phyloP scores from a whole-genome alignment of 2,888 invertebrate genomes.

The Apotomis turbidana region DNA sequence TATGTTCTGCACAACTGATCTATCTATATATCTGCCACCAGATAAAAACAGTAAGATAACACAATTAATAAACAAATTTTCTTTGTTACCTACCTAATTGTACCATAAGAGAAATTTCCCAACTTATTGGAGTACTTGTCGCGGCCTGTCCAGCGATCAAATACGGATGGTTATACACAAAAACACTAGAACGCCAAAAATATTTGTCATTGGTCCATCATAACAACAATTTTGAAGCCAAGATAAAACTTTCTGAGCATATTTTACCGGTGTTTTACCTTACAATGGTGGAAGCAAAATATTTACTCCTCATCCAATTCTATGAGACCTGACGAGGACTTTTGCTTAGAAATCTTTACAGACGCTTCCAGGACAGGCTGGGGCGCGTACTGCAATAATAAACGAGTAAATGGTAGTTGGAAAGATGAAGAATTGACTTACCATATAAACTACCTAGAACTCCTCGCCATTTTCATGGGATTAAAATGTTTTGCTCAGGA shows the following conservation, averaged over 20 bases:
- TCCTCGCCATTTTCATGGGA: constrained; percentile 13
- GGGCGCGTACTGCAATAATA: constrained; percentile 19
- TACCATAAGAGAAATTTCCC: constrained; percentile 35
- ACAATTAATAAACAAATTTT: constrained; percentile 27
- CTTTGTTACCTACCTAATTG: constrained; percentile 22
- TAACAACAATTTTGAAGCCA: constrained; percentile 14
- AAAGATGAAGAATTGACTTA: neutral
- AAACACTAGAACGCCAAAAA: constrained; percentile 41
- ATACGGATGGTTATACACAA: constrained; percentile 36
- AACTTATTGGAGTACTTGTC: constrained; percentile 33
- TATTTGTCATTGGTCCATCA: constrained; percentile 24
- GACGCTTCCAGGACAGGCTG: constrained; percentile 39
- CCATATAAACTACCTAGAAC: constrained; percentile 35
- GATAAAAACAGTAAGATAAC: constrained; percentile 37
- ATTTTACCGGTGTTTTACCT: constrained; percentile 5
- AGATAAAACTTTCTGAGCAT: neutral
- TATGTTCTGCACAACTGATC: constrained; percentile 1
- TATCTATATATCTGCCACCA: constrained; percentile 27
- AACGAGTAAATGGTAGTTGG: constrained; percentile 16
- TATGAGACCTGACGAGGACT: neutral
- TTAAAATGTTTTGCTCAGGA: constrained; percentile 17
- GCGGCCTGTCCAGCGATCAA: constrained; percentile 27
- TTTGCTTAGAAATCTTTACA: constrained; percentile 25
- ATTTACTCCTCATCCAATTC: neutral
- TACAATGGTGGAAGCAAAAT: constrained; percentile 32